A percentile compares a stretch with the other conserved stretches of the same genome.
These are phyloP conservation scores for Diorhabda sublineata DNA, from an alignment of 1,140 invertebrate genomes.

Conservation along the genomic window DNA sequence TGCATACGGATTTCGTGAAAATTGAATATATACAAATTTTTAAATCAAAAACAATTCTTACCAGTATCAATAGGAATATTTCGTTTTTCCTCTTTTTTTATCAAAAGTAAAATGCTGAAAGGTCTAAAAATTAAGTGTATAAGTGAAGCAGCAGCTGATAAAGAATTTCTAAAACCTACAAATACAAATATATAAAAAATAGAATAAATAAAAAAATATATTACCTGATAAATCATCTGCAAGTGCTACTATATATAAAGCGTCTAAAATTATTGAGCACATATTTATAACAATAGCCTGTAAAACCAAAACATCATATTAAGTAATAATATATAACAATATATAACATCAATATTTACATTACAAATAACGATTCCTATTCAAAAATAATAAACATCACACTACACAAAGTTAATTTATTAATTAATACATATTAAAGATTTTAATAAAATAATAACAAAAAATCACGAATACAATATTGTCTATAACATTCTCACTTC, in stretches of 20 bases:
- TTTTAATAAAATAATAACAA: too few species aligned
- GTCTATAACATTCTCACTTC: too few species aligned
- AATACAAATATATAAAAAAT: neutral
- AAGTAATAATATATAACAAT: too few species aligned
- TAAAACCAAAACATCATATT: neutral
- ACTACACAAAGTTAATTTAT: too few species aligned
- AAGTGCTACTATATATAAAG: neutral
- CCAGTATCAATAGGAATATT: neutral
- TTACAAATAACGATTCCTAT: too few species aligned
- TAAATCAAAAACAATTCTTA: neutral
- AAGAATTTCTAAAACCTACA: neutral
- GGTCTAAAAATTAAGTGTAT: neutral
- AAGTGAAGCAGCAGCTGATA: neutral
- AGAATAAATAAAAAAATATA: neutral
- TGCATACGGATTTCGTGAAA: too few species aligned
- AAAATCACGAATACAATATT: too few species aligned
- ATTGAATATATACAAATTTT: too few species aligned
- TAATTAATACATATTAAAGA: too few species aligned
- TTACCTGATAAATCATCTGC: neutral
- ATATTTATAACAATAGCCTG: neutral
- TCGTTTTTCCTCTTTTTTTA: neutral
- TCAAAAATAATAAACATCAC: too few species aligned
- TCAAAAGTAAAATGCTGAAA: neutral
- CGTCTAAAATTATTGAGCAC: neutral
- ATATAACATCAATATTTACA: too few species aligned